A percentile compares a stretch with the other conserved stretches of the same genome.
phyloP scores from a whole-genome alignment of 23 tunicate genomes.

The Diplosoma virens region DNA sequence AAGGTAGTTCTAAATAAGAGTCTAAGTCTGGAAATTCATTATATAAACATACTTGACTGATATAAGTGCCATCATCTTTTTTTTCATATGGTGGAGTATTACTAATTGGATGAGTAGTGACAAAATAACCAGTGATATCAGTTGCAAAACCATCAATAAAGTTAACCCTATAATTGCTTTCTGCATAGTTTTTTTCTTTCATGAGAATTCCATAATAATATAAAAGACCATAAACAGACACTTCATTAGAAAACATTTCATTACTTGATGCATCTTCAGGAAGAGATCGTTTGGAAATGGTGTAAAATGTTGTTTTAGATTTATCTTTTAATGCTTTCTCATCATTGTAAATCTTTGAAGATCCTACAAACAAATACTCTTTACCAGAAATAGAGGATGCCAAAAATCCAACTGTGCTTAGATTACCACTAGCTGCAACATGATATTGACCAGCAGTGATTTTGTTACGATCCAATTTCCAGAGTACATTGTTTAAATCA shows the following conservation, averaged over 20 bases:
- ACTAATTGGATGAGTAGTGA: constrained; percentile 43
- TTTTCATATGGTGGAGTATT: not conserved
- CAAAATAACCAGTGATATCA: constrained; percentile 73
- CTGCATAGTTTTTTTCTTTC: constrained; percentile 22
- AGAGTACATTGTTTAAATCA: not conserved
- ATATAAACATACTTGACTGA: constrained; percentile 64
- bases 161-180: constrained; percentile 34
- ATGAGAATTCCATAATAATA: constrained; percentile 25
- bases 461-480: not conserved
- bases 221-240: not conserved
- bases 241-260: constrained; percentile 45
- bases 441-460: not conserved
- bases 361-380: constrained; percentile 69
- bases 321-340: not conserved
- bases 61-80: constrained; percentile 24
- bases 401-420: constrained; percentile 66
- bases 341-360: constrained; percentile 56
- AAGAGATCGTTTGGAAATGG: constrained; percentile 48
- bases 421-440: constrained; percentile 49
- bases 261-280: constrained; percentile 11
- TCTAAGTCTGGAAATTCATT: not conserved
- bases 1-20: constrained; percentile 62
- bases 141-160: constrained; percentile 65
- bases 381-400: constrained; percentile 3
- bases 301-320: constrained; percentile 25